These are phyloP conservation scores for Apocheima hispidaria DNA, from an alignment of 2,888 invertebrate species.

Conservation along the genomic window DNA sequence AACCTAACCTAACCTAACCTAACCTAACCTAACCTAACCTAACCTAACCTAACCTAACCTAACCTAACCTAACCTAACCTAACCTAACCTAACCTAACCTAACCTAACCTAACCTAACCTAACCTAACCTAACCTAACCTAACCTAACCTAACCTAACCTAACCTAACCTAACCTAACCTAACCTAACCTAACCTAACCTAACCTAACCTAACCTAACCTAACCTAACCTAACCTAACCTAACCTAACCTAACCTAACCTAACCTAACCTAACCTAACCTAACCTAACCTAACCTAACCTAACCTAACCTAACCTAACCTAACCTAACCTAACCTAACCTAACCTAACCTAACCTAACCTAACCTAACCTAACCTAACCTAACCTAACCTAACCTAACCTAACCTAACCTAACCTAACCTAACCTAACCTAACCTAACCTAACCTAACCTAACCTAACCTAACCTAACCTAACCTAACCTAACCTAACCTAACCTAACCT, in stretches of 20 bases:
- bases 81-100: slow-evolving; percentile 14
- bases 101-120: slow-evolving; percentile 15
- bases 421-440: slow-evolving; percentile 40
- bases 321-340: slow-evolving; percentile 15
- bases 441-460: slow-evolving; percentile 38
- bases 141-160: slow-evolving; percentile 14
- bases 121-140: slow-evolving; percentile 15
- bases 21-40: slow-evolving; percentile 15
- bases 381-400: slow-evolving; percentile 27
- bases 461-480: slow-evolving; percentile 42
- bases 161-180: slow-evolving; percentile 13
- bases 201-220: slow-evolving; percentile 15
- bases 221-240: slow-evolving; percentile 14
- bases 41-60: slow-evolving; percentile 15
- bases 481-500: too few relatives aligned
- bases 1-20: slow-evolving; percentile 15
- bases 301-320: slow-evolving; percentile 14
- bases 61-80: slow-evolving; percentile 14
- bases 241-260: slow-evolving; percentile 15
- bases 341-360: slow-evolving; percentile 15
- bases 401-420: slow-evolving; percentile 39
- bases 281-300: slow-evolving; percentile 12
- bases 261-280: slow-evolving; percentile 15
- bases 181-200: slow-evolving; percentile 15
- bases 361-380: slow-evolving; percentile 2